phyloP scores from a whole-genome alignment of 1,140 invertebrate species.

The Chlorops oryzae region DNA sequence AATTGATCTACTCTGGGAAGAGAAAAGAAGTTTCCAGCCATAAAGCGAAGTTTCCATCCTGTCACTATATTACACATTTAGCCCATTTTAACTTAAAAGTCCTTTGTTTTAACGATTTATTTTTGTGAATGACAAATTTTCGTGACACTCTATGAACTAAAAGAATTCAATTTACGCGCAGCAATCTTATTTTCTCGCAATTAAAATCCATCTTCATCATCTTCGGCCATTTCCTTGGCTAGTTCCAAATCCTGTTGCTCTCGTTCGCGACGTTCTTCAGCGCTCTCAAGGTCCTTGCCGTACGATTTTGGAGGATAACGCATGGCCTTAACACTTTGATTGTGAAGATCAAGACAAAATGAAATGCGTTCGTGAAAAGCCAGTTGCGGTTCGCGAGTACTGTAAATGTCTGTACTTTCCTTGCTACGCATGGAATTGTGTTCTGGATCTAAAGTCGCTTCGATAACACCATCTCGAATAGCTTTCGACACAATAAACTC shows the following conservation, averaged over 20 bases:
- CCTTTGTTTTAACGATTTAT: too few species aligned
- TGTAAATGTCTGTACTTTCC: constrained; percentile 95
- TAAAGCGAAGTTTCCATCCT: too few species aligned
- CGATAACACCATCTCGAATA: constrained; percentile 98
- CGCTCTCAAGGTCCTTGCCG: constrained; percentile 95
- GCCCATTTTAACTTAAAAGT: too few species aligned
- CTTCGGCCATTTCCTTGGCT: constrained; percentile 98
- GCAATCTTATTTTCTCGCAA: neutral
- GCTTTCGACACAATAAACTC: constrained; percentile 99
- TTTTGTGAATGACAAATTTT: too few species aligned
- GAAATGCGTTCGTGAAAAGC: constrained; percentile 97
- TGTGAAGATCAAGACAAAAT: constrained; percentile 96
- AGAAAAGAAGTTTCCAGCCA: too few species aligned
- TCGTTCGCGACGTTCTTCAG: constrained; percentile 89
- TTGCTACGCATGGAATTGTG: constrained; percentile 95
- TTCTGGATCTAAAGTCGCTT: constrained; percentile 93
- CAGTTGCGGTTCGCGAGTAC: constrained; percentile 90
- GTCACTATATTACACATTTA: too few species aligned
- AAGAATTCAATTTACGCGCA: too few species aligned
- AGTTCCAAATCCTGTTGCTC: constrained; percentile 97
- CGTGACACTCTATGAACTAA: too few species aligned
- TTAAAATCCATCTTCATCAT: constrained; percentile 89
- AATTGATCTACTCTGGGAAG: too few species aligned
- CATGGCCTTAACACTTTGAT: constrained; percentile 98
- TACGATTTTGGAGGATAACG: constrained; percentile 98